phyloP scores from a whole-genome alignment of 2,113 vertebrate genomes.

The Conger conger region DNA sequence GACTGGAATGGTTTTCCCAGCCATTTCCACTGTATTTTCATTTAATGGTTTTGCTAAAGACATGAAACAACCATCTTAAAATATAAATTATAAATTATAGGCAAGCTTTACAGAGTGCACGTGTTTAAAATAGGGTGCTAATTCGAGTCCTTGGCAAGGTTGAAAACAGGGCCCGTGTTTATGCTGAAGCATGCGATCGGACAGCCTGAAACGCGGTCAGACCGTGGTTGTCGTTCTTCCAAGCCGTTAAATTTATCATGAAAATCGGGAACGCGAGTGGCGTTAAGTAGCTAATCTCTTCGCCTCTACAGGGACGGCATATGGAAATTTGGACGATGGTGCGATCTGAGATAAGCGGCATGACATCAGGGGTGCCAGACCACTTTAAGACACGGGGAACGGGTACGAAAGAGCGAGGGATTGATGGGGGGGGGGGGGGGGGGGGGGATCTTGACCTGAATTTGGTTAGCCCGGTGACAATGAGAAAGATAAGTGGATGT shows the following conservation, averaged over 20 bases:
- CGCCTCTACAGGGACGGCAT: neutral
- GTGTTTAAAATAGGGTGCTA: neutral
- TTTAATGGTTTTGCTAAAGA: no score
- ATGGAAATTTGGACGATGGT: neutral
- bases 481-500: conserved; percentile 89
- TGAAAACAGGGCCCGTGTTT: neutral
- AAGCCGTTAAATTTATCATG: neutral
- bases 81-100: neutral
- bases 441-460: conserved; percentile 69
- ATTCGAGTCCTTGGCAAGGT: neutral
- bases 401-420: conserved; percentile 48
- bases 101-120: neutral
- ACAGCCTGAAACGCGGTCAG: neutral
- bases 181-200: neutral
- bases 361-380: conserved; percentile 56
- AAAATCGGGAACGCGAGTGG: neutral
- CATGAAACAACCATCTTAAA: neutral
- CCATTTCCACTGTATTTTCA: neutral
- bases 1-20: neutral
- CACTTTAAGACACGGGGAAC: conserved; percentile 58
- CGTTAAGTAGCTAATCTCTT: neutral
- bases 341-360: neutral
- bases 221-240: neutral
- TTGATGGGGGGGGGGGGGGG: conserved; percentile 37
- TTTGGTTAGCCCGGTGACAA: conserved; percentile 79